Conservation (phyloP, 92 coral and sea anemone genomes). For the Porites cylindrica region DNA sequence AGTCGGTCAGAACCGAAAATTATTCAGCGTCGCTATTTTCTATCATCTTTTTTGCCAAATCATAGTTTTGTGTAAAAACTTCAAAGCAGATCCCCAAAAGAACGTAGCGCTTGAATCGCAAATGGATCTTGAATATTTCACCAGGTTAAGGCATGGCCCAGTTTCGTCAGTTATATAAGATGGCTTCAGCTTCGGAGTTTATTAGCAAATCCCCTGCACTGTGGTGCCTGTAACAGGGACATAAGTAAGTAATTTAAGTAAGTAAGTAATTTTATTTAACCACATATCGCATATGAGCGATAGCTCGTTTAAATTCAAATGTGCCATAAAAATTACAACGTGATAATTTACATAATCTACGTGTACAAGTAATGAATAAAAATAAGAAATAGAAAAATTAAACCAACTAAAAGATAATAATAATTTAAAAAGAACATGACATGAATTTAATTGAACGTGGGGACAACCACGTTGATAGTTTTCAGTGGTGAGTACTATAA, state of each 20-base stretch:
- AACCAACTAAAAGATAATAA: too few species aligned
- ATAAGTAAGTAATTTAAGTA: neutral
- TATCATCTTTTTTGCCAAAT: neutral
- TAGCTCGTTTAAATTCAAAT: too few species aligned
- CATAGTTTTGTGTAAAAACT: neutral
- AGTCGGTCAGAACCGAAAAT: neutral
- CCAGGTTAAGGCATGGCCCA: conserved; percentile 15
- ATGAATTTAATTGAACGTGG: neutral
- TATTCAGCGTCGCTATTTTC: neutral
- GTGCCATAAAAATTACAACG: too few species aligned
- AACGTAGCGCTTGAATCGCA: conserved; percentile 7
- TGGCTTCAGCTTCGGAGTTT: conserved; percentile 20
- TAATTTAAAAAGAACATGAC: too few species aligned
- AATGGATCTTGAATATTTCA: conserved; percentile 7
- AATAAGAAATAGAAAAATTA: too few species aligned
- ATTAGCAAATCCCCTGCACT: conserved; percentile 31
- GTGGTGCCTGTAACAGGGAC: conserved; percentile 32
- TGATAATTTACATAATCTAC: too few species aligned
- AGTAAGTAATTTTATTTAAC: too few species aligned
- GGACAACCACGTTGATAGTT: conserved; percentile 10
- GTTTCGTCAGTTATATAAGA: neutral
- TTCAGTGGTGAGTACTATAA: conserved; percentile 29
- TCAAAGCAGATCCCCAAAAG: neutral
- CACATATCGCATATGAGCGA: too few species aligned
- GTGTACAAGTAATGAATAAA: too few species aligned